Evolutionary conservation across 1,140 invertebrate species (phyloP).

Genomic region (Pollicipes pollicipes): DNA sequence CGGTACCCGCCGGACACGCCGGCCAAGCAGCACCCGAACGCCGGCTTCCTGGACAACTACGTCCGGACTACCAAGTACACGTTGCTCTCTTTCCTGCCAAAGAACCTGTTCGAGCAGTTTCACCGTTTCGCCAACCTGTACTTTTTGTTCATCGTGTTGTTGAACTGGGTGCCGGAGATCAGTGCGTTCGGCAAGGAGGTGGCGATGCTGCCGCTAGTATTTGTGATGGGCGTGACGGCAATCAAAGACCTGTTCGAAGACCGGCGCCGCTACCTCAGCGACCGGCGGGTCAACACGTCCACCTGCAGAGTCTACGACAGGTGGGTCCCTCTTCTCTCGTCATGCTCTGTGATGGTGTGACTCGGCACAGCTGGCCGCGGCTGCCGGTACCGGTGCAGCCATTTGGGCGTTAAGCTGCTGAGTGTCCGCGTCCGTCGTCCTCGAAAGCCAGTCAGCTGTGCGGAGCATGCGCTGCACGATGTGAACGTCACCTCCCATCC

Average conservation of each 20-base stretch:
- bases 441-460: no score
- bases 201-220: slow-evolving; percentile 80
- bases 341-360: neutral
- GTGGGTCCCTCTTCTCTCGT: slow-evolving; percentile 37
- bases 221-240: slow-evolving; percentile 89
- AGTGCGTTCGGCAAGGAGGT: slow-evolving; percentile 94
- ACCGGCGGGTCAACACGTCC: slow-evolving; percentile 83
- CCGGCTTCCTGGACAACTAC: slow-evolving; percentile 68
- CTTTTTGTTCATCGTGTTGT: slow-evolving; percentile 72
- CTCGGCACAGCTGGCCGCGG: no score
- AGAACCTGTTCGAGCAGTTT: slow-evolving; percentile 72
- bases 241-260: slow-evolving; percentile 96
- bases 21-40: slow-evolving; percentile 63
- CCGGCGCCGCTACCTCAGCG: slow-evolving; percentile 64
- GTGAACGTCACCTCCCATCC: no score
- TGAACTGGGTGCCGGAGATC: slow-evolving; percentile 85
- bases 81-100: slow-evolving; percentile 78
- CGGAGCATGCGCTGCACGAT: no score
- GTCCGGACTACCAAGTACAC: slow-evolving; percentile 98
- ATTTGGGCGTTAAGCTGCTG: no score
- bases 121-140: slow-evolving; percentile 2
- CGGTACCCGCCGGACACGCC: slow-evolving; percentile 56
- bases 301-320: slow-evolving; percentile 76
- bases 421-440: no score
- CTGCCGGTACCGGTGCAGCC: no score